Base-by-base conservation (phyloP, 1,140 invertebrate genomes). In the Vanessa tameamea region DNA sequence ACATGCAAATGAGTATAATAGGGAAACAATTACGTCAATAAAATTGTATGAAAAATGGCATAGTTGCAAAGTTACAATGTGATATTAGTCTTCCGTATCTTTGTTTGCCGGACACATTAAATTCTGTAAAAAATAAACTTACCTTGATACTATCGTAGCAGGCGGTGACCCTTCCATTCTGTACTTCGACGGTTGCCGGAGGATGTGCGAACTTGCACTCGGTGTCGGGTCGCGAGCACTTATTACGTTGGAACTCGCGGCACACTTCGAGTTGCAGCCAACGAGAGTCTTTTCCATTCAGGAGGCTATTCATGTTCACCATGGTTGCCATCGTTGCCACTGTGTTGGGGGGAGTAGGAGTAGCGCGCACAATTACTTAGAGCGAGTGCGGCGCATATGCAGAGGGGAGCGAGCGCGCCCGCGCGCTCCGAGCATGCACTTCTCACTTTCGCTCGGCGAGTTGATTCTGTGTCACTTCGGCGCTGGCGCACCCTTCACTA, bases 71-170 rank as follows among this genome's bases (percentile, higher is more conserved):
- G 7, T 23, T 57, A 9, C 20, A 11, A 26, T 57, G 4, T 7
- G 3, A 55, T 55, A 55, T 16, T 53, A 9, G 16, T 23, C 20
- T 53, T 23, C n/a, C 53, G 53, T 55, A 55, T 23, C 15, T 8
- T 15, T 23, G 20, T 23, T 9, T 57, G 9, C 20, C 20, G 20
- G 6, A 13, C 1, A 12, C 53, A 57, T 11, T 31, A 6, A 6
- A 31, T 31, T 8, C 37, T 43, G 53, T 23, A 20, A 57, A 12
- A 23, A 20, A 37, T 31, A 61, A 61, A n/a, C 73, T 95, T 95
- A 99, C 99, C 98, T 99, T 99, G 93, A 99, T 99, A 93, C 98
- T 99, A 95, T 99, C 99, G 95, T 99, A 99, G 95, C 99, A 99
- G 81, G 99, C 99, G 78, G 98, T 99, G 85, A 99, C 99, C 87